Percentiles rank a stretch among this genome's conserved stretches.
These are phyloP conservation scores for Rhagonycha lutea DNA, from an alignment of 2,888 invertebrate genomes.

Conservation along the genomic window DNA sequence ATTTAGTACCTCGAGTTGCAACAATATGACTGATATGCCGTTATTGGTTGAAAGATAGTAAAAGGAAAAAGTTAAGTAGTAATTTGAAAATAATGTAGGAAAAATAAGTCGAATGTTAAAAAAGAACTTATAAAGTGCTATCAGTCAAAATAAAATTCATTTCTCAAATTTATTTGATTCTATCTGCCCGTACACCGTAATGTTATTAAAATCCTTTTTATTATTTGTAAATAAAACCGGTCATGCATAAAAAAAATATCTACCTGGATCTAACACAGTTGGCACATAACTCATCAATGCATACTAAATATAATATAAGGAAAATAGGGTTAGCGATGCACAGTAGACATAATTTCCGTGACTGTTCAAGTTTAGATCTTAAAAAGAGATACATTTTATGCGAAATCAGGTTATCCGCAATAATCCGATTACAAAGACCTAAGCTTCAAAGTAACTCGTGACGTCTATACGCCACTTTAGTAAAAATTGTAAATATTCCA, in stretches of 20 bases:
- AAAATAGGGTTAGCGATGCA: slow-evolving; percentile 34
- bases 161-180: slow-evolving; percentile 14
- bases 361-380: slow-evolving; percentile 41
- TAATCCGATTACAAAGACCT: slow-evolving; percentile 37
- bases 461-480: slow-evolving; percentile 26
- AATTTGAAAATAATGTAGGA: not conserved
- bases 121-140: not conserved
- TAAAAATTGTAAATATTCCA: not conserved
- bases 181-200: slow-evolving; percentile 7
- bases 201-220: slow-evolving; percentile 17
- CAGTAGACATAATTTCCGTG: slow-evolving; percentile 40
- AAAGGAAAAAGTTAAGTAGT: not conserved
- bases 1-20: not conserved
- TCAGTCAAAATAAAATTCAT: slow-evolving; percentile 14
- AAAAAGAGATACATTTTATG: slow-evolving; percentile 41
- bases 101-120: not conserved
- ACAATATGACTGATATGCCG: not conserved
- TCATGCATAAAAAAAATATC: slow-evolving; percentile 31
- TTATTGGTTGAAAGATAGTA: not conserved
- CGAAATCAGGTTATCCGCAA: slow-evolving; percentile 37
- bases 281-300: slow-evolving; percentile 15
- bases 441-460: slow-evolving; percentile 32
- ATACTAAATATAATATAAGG: slow-evolving; percentile 21
- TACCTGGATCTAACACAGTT: slow-evolving; percentile 18
- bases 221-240: slow-evolving; percentile 24